Base-by-base conservation (phyloP, 2,113 vertebrate genomes). In the Sinocyclocheilus maitianheensis region DNA sequence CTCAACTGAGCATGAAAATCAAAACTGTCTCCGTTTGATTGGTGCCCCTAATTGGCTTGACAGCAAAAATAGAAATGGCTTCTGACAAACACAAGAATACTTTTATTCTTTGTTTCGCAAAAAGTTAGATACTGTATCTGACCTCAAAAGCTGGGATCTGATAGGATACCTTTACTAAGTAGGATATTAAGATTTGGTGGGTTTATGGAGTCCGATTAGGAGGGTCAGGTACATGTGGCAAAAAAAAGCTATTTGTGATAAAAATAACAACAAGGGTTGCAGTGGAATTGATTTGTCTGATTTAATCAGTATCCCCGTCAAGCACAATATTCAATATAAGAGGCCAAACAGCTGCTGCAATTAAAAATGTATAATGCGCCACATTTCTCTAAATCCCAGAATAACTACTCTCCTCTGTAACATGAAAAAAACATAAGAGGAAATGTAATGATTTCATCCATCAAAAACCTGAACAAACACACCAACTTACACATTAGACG, bases 321-420 rank as follows among this genome's bases (percentile, higher is more conserved):
- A 89, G 84, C 83, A 51, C 91, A 88, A 89, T 92, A 88, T 92
- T 93, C 91, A 92, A 93, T 91, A 91, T 11, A 84, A 93, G 93
- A 91, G 91, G 89, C 91, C 91, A 91, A 94, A 94, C 94, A 95
- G 94, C 91, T 95, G 94, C 93, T 93, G 91, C 90, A 91, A 95
- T 95, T 94, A 95, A 95, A 95, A 94, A 95, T 95, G 94, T 93
- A 95, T 94, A 90, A 82, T 92, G 90, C 91, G 91, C 93, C 91
- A 92, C 92, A 92, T 93, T 92, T 92, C 90, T 92, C 90, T 90
- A 94, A 94, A 95, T 92, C 93, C 89, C 89, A 90, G 93, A 95
- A 94, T 94, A 94, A 94, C 93, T 93, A 92, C 92, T 95, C 90
- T 90, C 88, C 92, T 91, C 91, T 86, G 90, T 80, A 89, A 86